These are phyloP conservation scores for Eciton burchellii DNA, from an alignment of 1,140 invertebrate genomes.

Conservation along the genomic window DNA sequence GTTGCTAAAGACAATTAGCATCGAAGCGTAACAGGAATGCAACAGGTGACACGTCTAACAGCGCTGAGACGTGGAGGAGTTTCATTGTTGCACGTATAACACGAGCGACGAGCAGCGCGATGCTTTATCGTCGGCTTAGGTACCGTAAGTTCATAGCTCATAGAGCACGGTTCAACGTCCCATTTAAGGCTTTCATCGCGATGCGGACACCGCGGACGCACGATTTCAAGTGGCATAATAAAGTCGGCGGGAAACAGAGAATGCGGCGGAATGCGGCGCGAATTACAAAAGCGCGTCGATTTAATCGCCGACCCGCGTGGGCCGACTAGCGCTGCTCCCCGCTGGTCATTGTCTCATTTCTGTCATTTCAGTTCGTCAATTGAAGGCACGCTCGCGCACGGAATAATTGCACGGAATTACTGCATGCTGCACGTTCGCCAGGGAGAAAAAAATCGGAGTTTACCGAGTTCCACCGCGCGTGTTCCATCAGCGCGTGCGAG, in stretches of 20 bases:
- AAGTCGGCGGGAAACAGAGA: constrained; percentile 49
- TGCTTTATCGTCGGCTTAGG: constrained; percentile 39
- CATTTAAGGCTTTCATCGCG: constrained; percentile 66
- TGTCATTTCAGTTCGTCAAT: constrained; percentile 35
- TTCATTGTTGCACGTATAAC: background rate
- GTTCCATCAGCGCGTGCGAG: background rate
- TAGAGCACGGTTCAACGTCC: constrained; percentile 75
- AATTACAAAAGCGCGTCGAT: constrained; percentile 70
- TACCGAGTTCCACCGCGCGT: background rate
- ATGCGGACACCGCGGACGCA: constrained; percentile 40
- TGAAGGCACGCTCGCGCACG: background rate
- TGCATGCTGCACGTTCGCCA: no score
- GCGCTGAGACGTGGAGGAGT: constrained; percentile 8
- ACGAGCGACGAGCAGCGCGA: constrained; percentile 1
- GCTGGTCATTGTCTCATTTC: constrained; percentile 41
- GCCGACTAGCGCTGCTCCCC: background rate
- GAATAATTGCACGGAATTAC: constrained; percentile 27
- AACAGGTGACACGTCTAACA: constrained; percentile 29
- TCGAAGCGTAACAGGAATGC: constrained; percentile 4
- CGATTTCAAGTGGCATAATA: constrained; percentile 71
- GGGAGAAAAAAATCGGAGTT: background rate
- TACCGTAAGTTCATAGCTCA: constrained; percentile 75
- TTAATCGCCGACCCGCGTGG: constrained; percentile 50
- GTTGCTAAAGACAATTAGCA: background rate
- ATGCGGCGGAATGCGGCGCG: constrained; percentile 61